Percentiles rank a stretch among this genome's conserved stretches.
Evolutionary conservation across 2,113 vertebrate species (phyloP).

Genomic region (Osmerus mordax): DNA sequence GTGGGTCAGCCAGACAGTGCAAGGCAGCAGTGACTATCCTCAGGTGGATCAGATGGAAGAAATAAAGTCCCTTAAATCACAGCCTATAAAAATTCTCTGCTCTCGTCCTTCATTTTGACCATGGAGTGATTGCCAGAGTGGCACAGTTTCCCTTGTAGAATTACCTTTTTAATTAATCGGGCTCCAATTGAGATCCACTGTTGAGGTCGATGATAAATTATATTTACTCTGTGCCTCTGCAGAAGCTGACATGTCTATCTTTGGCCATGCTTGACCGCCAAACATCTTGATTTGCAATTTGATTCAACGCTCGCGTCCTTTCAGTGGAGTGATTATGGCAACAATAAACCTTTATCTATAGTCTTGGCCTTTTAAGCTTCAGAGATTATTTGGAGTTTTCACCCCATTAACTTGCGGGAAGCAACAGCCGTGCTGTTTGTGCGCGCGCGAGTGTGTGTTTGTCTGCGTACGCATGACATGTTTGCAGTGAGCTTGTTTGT

Average conservation of each 20-base stretch:
- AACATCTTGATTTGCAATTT: constrained; percentile 19
- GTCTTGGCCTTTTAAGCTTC: constrained; percentile 23
- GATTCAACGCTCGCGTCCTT: constrained; percentile 18
- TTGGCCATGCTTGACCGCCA: constrained; percentile 19
- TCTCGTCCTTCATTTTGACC: constrained; percentile 69
- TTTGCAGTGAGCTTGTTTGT: constrained; percentile 8
- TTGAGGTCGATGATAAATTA: constrained; percentile 31
- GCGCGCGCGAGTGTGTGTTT: neutral
- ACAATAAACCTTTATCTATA: constrained; percentile 22
- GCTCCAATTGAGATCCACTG: no score
- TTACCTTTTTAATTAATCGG: constrained; percentile 64
- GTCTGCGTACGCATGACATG: constrained; percentile 2
- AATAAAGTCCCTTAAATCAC: constrained; percentile 59
- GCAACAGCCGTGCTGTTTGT: constrained; percentile 16
- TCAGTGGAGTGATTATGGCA: constrained; percentile 24
- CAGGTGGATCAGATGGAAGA: constrained; percentile 60
- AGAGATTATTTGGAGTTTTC: constrained; percentile 28
- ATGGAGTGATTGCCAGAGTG: constrained; percentile 57
- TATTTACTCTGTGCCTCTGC: neutral
- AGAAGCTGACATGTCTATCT: constrained; percentile 38
- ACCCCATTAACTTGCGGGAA: constrained; percentile 34
- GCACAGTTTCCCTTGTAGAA: constrained; percentile 51
- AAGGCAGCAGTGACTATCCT: constrained; percentile 45
- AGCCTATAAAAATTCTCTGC: constrained; percentile 48
- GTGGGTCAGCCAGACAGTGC: constrained; percentile 51